phyloP scores from a whole-genome alignment of 2,888 invertebrate species.

The Seira sanloemensis region DNA sequence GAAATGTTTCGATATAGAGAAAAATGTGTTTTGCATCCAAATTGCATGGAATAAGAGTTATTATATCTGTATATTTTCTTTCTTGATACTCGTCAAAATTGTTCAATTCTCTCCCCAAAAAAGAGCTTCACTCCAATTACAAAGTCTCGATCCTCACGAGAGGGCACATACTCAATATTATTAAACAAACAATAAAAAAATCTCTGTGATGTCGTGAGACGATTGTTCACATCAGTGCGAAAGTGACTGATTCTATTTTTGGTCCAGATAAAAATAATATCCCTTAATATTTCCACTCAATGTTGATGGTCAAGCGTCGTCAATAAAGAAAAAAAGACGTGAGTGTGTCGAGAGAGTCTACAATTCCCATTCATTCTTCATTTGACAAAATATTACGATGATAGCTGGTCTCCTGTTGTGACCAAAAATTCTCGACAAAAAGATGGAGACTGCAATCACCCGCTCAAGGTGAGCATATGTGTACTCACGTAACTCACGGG shows the following conservation, averaged over 20 bases:
- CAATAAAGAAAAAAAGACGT: not conserved
- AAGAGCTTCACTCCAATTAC: not conserved
- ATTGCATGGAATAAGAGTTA: no score
- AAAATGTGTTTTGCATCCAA: no score
- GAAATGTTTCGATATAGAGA: no score
- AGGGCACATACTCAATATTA: not conserved
- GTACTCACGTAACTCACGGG: not conserved
- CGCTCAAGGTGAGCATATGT: slow-evolving; percentile 53
- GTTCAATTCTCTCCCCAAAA: not conserved
- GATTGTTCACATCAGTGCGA: not conserved
- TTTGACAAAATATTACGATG: slow-evolving; percentile 23
- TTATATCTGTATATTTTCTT: no score
- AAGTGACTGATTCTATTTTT: not conserved
- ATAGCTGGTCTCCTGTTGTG: slow-evolving; percentile 49
- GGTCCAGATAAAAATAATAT: slow-evolving; percentile 10
- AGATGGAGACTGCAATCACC: slow-evolving; percentile 58
- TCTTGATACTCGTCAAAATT: not conserved
- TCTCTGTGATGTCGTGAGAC: not conserved
- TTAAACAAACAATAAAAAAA: slow-evolving; percentile 8
- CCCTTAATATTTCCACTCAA: not conserved
- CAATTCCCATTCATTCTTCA: no score
- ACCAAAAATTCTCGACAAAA: slow-evolving; percentile 57
- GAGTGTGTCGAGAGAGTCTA: no score
- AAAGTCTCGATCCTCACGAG: not conserved
- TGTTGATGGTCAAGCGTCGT: slow-evolving; percentile 10